Percentiles rank a stretch among this genome's conserved stretches.
phyloP scores from a whole-genome alignment of 2,888 invertebrate genomes.

The Stenolophus ochropezus region DNA sequence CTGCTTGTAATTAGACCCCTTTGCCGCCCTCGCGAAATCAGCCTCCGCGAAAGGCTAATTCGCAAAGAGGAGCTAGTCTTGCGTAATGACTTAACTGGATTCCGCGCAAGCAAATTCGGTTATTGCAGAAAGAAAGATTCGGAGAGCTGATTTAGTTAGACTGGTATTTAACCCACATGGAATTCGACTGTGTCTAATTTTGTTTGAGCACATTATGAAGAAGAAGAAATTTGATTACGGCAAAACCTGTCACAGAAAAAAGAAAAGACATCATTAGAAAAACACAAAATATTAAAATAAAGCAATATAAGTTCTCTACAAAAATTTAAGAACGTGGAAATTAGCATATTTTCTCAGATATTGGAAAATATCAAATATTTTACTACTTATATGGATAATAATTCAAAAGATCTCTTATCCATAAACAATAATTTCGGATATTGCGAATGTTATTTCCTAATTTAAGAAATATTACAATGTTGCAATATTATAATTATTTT shows the following conservation, averaged over 20 bases:
- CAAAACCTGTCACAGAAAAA: background rate
- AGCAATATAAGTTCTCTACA: no score
- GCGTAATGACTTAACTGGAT: constrained; percentile 70
- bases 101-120: constrained; percentile 67
- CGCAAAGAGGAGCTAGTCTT: constrained; percentile 66
- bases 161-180: background rate
- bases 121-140: constrained; percentile 34
- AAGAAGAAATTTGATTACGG: background rate
- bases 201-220: background rate
- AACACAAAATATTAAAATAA: no score
- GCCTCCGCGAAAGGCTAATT: constrained; percentile 45
- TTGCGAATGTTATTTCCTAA: no score
- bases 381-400: no score
- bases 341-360: no score
- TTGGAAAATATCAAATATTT: no score
- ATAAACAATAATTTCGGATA: no score
- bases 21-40: constrained; percentile 65
- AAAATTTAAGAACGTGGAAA: no score
- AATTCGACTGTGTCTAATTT: background rate
- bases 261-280: background rate
- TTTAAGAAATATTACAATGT: no score
- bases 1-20: constrained; percentile 7
- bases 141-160: background rate
- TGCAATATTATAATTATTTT: no score
- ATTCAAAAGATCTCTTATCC: no score